Base-by-base conservation (phyloP, 2,113 vertebrate genomes). In the Talpa occidentalis region DNA sequence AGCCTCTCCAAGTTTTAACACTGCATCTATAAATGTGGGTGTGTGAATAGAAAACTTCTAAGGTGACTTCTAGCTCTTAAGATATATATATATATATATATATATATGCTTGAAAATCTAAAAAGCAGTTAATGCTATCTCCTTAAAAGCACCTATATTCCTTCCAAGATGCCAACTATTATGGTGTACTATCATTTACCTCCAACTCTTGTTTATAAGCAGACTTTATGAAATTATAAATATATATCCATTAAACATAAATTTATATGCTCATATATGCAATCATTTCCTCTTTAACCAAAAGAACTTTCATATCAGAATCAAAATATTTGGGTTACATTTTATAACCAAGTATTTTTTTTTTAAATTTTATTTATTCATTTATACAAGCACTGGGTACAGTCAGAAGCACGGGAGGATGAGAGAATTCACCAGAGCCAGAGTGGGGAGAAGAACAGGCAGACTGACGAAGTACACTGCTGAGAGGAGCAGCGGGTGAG, bases 31-130 rank as follows among this genome's bases (percentile, higher is more conserved):
- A 93, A 84, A 88, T n/a, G 16, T 74, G 21, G n/a, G 2, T 88
- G 30, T 70, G 11, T 19, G 28, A 32, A 9, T 17, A 87, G 42
- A 47, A 67, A 96, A 73, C 22, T 83, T 84, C 47, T 83, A 90
- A 92, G 37, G 35, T 80, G 30, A 83, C 56, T 83, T 74, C 16
- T 19, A 72, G 60, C 5, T 60, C 54, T 91, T 56, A 54, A 49
- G 2, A 49, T 44, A 44, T 44, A 10, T 44, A 10, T 44, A 44
- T 44, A 10, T 44, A 10, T 44, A 44, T 44, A 12, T 49, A 80
- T 70, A 66, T 78, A 85, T 60, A 37, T 77, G 5, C 37, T 47
- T 56, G 59, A 82, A 96, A 95, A 86, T 72, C 88, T 76, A 73
- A 72, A 60, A 67, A 88, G 44, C 14, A 83, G 82, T n/a, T 40